Evolutionary conservation across 2,888 invertebrate genomes (phyloP).

Genomic region (Adelognathus sp.): DNA sequence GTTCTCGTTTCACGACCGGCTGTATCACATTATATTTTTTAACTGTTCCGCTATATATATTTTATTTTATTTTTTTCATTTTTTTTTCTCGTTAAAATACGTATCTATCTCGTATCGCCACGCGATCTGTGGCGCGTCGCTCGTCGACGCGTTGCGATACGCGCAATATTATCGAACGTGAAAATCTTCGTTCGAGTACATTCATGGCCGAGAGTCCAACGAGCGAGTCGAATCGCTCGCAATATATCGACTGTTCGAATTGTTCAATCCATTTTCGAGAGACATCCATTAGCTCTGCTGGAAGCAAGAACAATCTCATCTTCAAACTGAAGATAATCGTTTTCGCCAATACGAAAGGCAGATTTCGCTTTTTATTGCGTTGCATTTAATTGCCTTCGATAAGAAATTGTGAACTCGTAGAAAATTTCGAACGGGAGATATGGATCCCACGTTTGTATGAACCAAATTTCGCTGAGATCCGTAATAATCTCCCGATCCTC

Average conservation of each 20-base stretch:
- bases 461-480: no score
- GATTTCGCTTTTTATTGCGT: no score
- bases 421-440: no score
- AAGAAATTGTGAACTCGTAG: no score
- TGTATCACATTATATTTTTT: not conserved
- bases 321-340: no score
- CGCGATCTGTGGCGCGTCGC: not conserved
- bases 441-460: no score
- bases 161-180: slow-evolving; percentile 1
- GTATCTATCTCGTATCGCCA: slow-evolving; percentile 5
- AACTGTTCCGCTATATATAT: not conserved
- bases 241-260: not conserved
- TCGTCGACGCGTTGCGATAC: slow-evolving; percentile 1
- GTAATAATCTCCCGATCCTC: no score
- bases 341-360: no score
- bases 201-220: slow-evolving; percentile 4
- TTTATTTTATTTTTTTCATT: not conserved
- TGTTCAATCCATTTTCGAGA: not conserved
- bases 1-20: not conserved
- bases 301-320: no score
- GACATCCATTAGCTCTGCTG: no score
- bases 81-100: not conserved
- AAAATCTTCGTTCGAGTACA: slow-evolving; percentile 3
- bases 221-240: not conserved
- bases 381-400: no score